Base-by-base conservation (phyloP, 2,888 invertebrate species). In the Neoitamus cyanurus region DNA sequence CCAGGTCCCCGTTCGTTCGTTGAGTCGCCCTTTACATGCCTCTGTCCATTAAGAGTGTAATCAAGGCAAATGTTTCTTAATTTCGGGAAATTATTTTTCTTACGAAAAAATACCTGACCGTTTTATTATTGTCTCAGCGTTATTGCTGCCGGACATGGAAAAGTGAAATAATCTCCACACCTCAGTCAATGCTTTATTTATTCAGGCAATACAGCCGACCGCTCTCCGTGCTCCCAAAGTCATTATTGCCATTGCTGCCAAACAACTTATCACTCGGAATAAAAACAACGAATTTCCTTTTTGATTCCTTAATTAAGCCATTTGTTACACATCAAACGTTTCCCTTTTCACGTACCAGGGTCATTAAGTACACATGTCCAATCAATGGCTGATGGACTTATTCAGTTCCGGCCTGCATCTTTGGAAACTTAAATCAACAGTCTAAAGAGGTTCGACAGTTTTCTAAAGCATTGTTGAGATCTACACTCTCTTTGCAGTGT, bases 71-170 rank as follows among this genome's bases (percentile, higher is more conserved):
- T 58, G 58, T 20, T 58, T 58, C 58, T 58, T 58, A 58, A 58
- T 58, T 58, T 58, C 25, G 58, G 58, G 20, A 58, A 58, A 58
- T 58, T 58, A 58, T 58, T 58, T 58, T 58, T 58, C 15, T 58
- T 58, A 58, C 25, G 3, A 42, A 58, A 58, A 58, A 58, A 20
- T 9, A 20, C 15, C n/a, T 58, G 58, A 58, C 58, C 58, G 58
- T 58, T 58, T 58, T 58, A 58, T 58, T 58, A 58, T 58, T 58
- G 58, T 58, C 58, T 58, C 58, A 58, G 58, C 20, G 6, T 58
- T 58, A 58, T 58, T 58, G 58, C 58, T 58, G 58, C 58, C 58
- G 58, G 58, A 58, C 58, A 58, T 58, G 58, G 58, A 58, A 58
- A 58, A 58, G 58, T 58, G 58, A 58, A 58, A 58, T 58, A 58